phyloP scores from a whole-genome alignment of 1,140 invertebrate species.

The Ceratosolen solmsi region DNA sequence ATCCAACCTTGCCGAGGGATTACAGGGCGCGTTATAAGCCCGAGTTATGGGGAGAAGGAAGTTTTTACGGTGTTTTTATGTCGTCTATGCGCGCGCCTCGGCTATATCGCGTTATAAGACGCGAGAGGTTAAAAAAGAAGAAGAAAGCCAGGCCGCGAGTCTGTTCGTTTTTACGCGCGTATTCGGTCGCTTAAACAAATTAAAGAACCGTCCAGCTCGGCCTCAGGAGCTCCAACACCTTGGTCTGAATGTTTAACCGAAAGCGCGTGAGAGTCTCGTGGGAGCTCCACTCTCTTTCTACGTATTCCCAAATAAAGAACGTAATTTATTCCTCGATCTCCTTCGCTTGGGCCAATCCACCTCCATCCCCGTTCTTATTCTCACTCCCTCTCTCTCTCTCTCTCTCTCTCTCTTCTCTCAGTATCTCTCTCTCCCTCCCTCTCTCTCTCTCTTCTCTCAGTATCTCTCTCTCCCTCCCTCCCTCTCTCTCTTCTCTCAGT shows the following conservation, averaged over 20 bases:
- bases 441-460: no score
- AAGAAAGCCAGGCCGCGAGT: neutral
- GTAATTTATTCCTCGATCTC: constrained; percentile 46
- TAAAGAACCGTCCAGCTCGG: constrained; percentile 55
- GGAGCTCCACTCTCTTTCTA: constrained; percentile 12
- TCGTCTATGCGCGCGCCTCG: constrained; percentile 51
- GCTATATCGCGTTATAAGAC: constrained; percentile 45
- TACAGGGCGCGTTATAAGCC: constrained; percentile 51
- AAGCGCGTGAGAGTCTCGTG: constrained; percentile 19
- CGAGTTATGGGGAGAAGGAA: constrained; percentile 54
- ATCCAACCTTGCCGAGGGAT: constrained; percentile 48
- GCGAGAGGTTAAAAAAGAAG: constrained; percentile 23
- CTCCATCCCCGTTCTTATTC: no score
- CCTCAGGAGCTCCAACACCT: no score
- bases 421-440: no score
- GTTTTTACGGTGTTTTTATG: constrained; percentile 62
- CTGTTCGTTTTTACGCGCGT: constrained; percentile 39
- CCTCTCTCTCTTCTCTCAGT: no score
- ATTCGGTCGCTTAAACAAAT: constrained; percentile 59
- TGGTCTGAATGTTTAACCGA: constrained; percentile 46
- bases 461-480: no score
- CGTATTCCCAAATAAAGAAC: constrained; percentile 44
- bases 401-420: neutral
- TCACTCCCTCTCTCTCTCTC: neutral
- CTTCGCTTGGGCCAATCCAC: no score